Conservation (phyloP, 2,113 vertebrate genomes). For the Hipposideros armiger region DNA sequence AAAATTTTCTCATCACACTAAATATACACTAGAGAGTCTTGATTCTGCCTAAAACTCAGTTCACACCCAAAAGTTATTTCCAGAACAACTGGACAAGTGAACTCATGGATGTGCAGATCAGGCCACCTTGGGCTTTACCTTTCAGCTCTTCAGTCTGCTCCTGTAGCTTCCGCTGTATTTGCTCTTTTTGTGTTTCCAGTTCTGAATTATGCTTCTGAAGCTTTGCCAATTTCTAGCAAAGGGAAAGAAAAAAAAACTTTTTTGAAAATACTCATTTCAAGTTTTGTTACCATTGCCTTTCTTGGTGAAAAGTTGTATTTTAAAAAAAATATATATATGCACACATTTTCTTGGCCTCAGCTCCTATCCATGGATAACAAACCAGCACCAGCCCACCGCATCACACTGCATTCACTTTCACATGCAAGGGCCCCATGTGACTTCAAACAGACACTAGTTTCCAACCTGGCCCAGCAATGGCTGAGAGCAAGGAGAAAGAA, state of each 20-base stretch:
- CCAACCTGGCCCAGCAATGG: too few relatives aligned
- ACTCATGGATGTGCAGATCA: rapidly evolving
- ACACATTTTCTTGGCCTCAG: background rate
- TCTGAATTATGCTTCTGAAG: slow-evolving; percentile 89
- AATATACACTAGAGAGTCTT: background rate
- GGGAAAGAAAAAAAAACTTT: background rate
- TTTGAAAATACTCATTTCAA: background rate
- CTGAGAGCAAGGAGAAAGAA: background rate
- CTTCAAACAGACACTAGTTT: background rate
- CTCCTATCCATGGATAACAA: background rate
- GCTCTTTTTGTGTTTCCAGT: slow-evolving; percentile 89
- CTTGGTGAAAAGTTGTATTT: background rate
- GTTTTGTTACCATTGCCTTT: background rate
- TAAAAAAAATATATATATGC: background rate
- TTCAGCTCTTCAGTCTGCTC: slow-evolving; percentile 89
- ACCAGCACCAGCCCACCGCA: background rate
- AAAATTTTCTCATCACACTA: background rate
- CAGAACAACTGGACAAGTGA: rapidly evolving
- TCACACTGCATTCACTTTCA: rapidly evolving
- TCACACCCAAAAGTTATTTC: background rate
- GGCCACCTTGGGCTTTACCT: slow-evolving; percentile 86
- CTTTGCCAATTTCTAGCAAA: slow-evolving; percentile 85
- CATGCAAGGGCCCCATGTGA: background rate
- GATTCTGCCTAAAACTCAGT: background rate
- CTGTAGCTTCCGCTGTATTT: slow-evolving; percentile 88